These are phyloP conservation scores for Dendrolimus punctatus DNA, from an alignment of 1,140 invertebrate species.

Conservation along the genomic window DNA sequence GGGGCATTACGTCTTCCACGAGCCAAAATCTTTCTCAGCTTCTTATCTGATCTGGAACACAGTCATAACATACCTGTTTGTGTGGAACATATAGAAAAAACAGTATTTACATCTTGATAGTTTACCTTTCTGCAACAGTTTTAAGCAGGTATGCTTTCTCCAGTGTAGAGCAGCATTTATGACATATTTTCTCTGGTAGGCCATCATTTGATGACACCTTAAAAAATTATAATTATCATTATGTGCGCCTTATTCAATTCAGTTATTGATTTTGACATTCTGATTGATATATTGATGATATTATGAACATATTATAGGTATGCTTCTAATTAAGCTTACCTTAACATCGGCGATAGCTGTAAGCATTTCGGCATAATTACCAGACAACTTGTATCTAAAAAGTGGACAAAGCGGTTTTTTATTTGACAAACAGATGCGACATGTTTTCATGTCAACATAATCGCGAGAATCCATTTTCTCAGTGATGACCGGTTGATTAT, in stretches of 20 bases:
- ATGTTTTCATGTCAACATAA: slow-evolving; percentile 44
- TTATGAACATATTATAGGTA: too few relatives aligned
- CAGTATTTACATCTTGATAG: background rate
- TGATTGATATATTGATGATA: too few relatives aligned
- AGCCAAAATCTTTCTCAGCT: slow-evolving; percentile 41
- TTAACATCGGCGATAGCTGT: slow-evolving; percentile 62
- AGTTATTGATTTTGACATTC: too few relatives aligned
- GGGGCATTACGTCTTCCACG: slow-evolving; percentile 32
- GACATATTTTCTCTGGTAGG: slow-evolving; percentile 57
- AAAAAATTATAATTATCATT: background rate
- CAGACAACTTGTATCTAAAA: slow-evolving; percentile 61
- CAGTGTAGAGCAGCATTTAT: slow-evolving; percentile 53
- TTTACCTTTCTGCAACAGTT: slow-evolving; percentile 59
- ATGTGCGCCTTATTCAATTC: too few relatives aligned
- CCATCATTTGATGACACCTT: slow-evolving; percentile 59
- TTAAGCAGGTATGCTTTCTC: slow-evolving; percentile 61
- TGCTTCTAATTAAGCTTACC: slow-evolving; percentile 24
- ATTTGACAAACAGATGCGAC: slow-evolving; percentile 55
- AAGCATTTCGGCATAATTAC: slow-evolving; percentile 66
- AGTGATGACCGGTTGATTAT: slow-evolving; percentile 2
- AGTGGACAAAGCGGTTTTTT: slow-evolving; percentile 59
- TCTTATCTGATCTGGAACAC: slow-evolving; percentile 40
- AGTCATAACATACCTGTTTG: too few relatives aligned
- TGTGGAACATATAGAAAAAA: too few relatives aligned
- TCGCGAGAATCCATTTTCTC: slow-evolving; percentile 8